Percentiles rank a stretch among this genome's conserved stretches.
These are phyloP conservation scores for Chamaetylas fuelleborni DNA, from an alignment of 2,113 vertebrate species.

Conservation along the genomic window DNA sequence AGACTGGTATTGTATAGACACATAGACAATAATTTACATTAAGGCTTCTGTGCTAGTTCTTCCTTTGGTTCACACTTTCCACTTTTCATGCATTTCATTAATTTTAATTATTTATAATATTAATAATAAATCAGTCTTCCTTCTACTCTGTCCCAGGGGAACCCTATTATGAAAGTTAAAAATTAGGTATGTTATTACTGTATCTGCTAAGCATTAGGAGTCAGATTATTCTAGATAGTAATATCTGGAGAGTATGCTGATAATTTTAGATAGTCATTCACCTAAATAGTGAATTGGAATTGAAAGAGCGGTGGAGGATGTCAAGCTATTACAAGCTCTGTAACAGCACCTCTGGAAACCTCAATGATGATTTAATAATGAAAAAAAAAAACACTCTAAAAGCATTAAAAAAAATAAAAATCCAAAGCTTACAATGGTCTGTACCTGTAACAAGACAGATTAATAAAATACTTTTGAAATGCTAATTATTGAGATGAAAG, in stretches of 20 bases:
- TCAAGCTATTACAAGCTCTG: neutral
- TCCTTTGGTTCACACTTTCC: neutral
- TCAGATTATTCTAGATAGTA: constrained; percentile 8
- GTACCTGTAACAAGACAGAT: neutral
- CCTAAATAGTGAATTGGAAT: neutral
- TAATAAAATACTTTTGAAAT: constrained; percentile 43
- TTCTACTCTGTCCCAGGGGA: neutral
- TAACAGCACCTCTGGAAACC: neutral
- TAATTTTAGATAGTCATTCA: constrained; percentile 26
- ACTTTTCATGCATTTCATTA: neutral
- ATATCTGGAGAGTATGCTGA: constrained; percentile 19
- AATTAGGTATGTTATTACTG: constrained; percentile 11
- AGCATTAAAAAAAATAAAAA: neutral
- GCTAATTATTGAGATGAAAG: constrained; percentile 10
- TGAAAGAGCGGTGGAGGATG: neutral
- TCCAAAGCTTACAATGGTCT: neutral
- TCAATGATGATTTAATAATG: neutral
- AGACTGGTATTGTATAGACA: neutral
- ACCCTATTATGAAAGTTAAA: neutral
- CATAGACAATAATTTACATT: neutral
- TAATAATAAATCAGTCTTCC: constrained; percentile 28
- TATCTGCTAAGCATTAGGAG: constrained; percentile 2
- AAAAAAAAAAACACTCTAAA: neutral
- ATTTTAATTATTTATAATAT: constrained; percentile 49
- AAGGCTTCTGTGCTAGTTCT: neutral